These are phyloP conservation scores for Megaleporinus macrocephalus DNA, from an alignment of 2,113 vertebrate species.

Conservation along the genomic window DNA sequence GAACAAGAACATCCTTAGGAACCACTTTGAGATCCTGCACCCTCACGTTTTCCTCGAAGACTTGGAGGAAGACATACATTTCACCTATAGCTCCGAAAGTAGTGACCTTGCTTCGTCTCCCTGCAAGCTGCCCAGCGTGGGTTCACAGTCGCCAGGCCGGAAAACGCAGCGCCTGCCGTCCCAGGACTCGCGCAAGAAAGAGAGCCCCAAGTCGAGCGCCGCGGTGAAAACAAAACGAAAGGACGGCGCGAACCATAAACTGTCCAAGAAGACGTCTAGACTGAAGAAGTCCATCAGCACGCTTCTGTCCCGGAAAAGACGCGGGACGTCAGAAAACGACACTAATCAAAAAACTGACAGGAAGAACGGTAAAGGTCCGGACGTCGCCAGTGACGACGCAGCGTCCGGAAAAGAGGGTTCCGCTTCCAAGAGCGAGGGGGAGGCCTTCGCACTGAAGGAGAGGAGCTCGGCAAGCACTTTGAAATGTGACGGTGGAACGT, in stretches of 20 bases:
- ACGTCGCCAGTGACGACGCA: constrained; percentile 67
- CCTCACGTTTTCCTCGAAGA: constrained; percentile 52
- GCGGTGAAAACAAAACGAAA: constrained; percentile 85
- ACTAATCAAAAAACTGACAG: constrained; percentile 77
- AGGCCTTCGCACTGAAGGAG: constrained; percentile 71
- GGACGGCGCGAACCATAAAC: constrained; percentile 66
- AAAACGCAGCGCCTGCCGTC: neutral
- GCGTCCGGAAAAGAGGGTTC: constrained; percentile 59
- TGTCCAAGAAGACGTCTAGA: constrained; percentile 82
- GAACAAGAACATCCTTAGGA: constrained; percentile 80
- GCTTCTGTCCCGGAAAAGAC: constrained; percentile 81
- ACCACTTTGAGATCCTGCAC: constrained; percentile 80
- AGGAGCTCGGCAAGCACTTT: constrained; percentile 61
- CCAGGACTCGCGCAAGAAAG: constrained; percentile 39
- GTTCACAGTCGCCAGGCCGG: constrained; percentile 18
- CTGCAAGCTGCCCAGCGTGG: constrained; percentile 12
- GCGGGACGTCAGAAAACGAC: constrained; percentile 62
- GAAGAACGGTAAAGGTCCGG: constrained; percentile 74
- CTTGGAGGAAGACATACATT: constrained; percentile 44
- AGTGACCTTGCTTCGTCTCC: neutral
- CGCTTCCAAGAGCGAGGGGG: constrained; percentile 33
- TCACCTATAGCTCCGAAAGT: constrained; percentile 1
- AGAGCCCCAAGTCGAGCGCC: constrained; percentile 68
- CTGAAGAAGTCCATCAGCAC: constrained; percentile 86
- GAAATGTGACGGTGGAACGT: neutral